Evolutionary conservation across 2,888 invertebrate genomes (phyloP), one percentile per base, ranked within the genome.

Genomic region (Drosophila kanekoi): DNA sequence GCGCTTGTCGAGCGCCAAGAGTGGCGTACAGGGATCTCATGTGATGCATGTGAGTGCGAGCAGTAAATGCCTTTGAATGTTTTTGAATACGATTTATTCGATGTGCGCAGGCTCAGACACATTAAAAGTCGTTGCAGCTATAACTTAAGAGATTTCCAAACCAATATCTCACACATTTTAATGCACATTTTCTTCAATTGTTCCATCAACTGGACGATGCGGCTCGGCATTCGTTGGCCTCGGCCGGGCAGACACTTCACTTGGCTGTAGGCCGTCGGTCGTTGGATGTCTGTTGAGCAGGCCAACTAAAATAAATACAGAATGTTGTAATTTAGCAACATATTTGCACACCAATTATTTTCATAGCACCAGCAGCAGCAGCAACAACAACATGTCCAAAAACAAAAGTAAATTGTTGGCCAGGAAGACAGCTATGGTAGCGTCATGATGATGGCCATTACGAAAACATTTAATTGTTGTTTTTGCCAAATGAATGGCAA

Each of bases 391-490:
- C 37, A 35, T 44, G 61, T 48, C 72, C 81, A 81, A 84, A 76
- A 81, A 84, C 79, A 84, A 84, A 80, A 84, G 77, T 72, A 79
- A 86, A 84, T 77, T 81, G 79, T 75, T 71, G 74, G 74, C 61
- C 80, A 71, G 48, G 59, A 79, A 79, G 65, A 74, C 60, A 60
- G 63, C 76, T 23, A 44, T 71, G 72, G 74, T 73, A 77, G 61
- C 71, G 80, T 53, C 62, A 65, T 67, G 77, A 72, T 82, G 82
- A 75, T 75, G 79, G 81, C 83, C 89, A 89, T 89, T 89, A 83
- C 87, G 83, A 87, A 85, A 87, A 88, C 89, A 79, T 78, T 81
- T 89, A 87, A 82, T 83, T 89, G 76, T 85, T 85, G 84, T 82
- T 79, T 81, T 87, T 84, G 77, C 87, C 72, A 89, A 88, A 81